These are phyloP conservation scores for Cyaniris semiargus DNA, from an alignment of 2,888 invertebrate species.

Conservation along the genomic window DNA sequence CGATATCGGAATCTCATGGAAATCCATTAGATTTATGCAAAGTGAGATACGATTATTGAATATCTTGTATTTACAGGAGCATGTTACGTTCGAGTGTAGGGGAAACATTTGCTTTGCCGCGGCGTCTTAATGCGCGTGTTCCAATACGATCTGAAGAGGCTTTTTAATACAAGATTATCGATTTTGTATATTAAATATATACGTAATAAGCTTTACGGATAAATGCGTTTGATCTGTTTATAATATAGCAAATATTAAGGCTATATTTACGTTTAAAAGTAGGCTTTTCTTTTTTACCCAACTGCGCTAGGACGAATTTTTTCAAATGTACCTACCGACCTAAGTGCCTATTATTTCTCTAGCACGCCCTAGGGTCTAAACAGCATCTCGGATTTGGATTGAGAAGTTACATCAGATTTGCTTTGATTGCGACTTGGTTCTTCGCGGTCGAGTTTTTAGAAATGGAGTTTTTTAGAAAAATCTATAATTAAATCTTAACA, in stretches of 20 bases:
- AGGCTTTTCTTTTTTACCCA: too few relatives aligned
- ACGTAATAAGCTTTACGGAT: neutral
- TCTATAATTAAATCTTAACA: too few relatives aligned
- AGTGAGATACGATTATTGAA: constrained; percentile 35
- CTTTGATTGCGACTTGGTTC: too few relatives aligned
- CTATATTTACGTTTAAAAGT: too few relatives aligned
- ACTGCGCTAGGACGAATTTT: too few relatives aligned
- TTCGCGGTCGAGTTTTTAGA: too few relatives aligned
- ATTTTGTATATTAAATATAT: neutral
- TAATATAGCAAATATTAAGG: neutral
- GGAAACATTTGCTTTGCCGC: constrained; percentile 29
- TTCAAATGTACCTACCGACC: too few relatives aligned
- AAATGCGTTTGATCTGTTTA: neutral
- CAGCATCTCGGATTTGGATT: too few relatives aligned
- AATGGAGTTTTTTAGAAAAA: too few relatives aligned
- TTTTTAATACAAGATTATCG: constrained; percentile 1
- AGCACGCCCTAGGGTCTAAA: too few relatives aligned
- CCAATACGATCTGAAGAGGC: constrained; percentile 23
- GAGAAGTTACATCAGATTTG: too few relatives aligned
- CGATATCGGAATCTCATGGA: constrained; percentile 27
- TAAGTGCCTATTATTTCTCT: too few relatives aligned
- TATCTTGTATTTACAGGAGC: constrained; percentile 32
- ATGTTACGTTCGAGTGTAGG: constrained; percentile 31
- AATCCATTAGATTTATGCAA: constrained; percentile 34
- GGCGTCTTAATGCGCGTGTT: constrained; percentile 25